A percentile compares a stretch with the other conserved stretches of the same genome.
phyloP scores from a whole-genome alignment of 2,797 vertebrate genomes.

The Cercopithecus neglectus region DNA sequence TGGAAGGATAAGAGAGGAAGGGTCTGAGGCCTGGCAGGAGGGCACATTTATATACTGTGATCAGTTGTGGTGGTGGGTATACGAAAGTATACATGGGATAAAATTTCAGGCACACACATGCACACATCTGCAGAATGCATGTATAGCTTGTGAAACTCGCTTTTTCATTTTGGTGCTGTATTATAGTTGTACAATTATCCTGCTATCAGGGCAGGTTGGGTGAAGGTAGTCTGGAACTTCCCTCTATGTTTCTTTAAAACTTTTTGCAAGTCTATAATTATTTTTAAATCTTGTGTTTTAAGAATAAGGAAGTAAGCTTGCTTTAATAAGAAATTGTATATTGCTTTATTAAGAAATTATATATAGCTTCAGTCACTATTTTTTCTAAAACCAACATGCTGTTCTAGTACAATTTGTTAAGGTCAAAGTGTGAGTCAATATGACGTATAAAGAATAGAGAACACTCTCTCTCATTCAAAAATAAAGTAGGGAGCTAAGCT shows the following conservation, averaged over 20 bases:
- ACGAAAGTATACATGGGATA: rapidly evolving
- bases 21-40: rapidly evolving
- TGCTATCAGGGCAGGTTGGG: not conserved
- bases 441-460: not conserved
- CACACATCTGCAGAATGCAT: not conserved
- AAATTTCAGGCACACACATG: not conserved
- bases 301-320: not conserved
- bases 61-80: rapidly evolving
- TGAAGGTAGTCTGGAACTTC: rapidly evolving
- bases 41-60: not conserved
- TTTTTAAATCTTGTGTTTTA: not conserved
- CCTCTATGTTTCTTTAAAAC: not conserved
- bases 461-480: not conserved
- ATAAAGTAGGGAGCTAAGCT: not conserved
- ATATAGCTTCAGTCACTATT: not conserved
- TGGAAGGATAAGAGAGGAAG: rapidly evolving
- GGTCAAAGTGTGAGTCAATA: not conserved
- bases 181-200: not conserved
- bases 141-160: not conserved
- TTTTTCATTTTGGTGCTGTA: too few relatives aligned
- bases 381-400: not conserved
- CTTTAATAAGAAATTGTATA: not conserved
- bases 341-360: not conserved
- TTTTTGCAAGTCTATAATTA: not conserved
- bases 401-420: not conserved